Evolutionary conservation across 1,140 invertebrate species (phyloP).

Genomic region (Lithobius niger): DNA sequence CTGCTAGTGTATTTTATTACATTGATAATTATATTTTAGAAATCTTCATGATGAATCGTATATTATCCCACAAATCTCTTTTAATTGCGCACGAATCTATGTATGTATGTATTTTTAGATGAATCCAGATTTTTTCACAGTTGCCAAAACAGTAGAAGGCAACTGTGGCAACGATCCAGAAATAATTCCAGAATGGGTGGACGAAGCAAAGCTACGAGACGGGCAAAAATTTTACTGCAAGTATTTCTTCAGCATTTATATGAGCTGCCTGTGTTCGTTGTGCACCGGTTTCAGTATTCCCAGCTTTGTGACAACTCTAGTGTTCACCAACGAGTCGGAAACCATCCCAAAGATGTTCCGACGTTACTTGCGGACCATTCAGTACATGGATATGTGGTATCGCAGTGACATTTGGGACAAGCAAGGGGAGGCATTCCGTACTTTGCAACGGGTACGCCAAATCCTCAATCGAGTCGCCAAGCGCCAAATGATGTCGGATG

Average conservation of each 20-base stretch:
- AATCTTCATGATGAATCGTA: too few species aligned
- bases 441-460: conserved; percentile 32
- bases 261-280: neutral
- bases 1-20: too few species aligned
- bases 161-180: neutral
- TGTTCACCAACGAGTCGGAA: conserved; percentile 36
- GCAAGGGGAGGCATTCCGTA: conserved; percentile 30
- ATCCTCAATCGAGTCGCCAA: too few species aligned
- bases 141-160: neutral
- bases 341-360: conserved; percentile 46
- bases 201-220: neutral
- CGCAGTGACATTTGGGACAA: conserved; percentile 41
- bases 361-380: conserved; percentile 55
- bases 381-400: conserved; percentile 61
- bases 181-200: neutral
- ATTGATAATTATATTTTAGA: too few species aligned
- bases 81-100: too few species aligned
- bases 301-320: conserved; percentile 27
- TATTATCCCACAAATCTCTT: too few species aligned
- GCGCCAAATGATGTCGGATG: conserved; percentile 26
- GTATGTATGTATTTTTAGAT: too few species aligned
- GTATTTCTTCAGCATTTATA: conserved; percentile 3
- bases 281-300: conserved; percentile 21
- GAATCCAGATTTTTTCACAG: too few species aligned
- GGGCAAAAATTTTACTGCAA: neutral